A percentile compares a stretch with the other conserved stretches of the same genome.
These are phyloP conservation scores for Erebia palarica DNA, from an alignment of 2,888 invertebrate species.

Conservation along the genomic window DNA sequence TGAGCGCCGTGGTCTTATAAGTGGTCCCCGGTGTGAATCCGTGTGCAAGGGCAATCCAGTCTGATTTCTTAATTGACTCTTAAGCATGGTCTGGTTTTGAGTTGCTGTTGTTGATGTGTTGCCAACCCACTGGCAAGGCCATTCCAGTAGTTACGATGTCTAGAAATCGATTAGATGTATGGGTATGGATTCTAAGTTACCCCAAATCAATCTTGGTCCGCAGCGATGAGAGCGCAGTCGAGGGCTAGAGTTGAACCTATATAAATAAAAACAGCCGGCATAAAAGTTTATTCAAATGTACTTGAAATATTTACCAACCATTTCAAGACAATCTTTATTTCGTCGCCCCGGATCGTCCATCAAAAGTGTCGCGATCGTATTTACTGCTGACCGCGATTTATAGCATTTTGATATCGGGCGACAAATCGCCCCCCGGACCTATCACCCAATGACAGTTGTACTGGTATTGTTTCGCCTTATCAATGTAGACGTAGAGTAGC, in stretches of 20 bases:
- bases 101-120: no score
- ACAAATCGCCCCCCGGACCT: slow-evolving; percentile 56
- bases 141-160: no score
- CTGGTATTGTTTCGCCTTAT: slow-evolving; percentile 51
- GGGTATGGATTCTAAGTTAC: no score
- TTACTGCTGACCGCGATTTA: slow-evolving; percentile 60
- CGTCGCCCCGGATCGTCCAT: slow-evolving; percentile 45
- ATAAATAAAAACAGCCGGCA: background rate
- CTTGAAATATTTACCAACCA: background rate
- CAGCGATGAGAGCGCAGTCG: no score
- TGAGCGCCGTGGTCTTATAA: no score
- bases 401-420: slow-evolving; percentile 57
- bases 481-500: slow-evolving; percentile 35
- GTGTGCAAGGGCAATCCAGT: no score
- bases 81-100: no score
- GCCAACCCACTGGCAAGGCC: no score
- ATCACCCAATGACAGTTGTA: slow-evolving; percentile 43
- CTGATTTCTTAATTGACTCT: no score
- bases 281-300: background rate
- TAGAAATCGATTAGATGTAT: no score
- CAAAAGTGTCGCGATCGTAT: slow-evolving; percentile 51
- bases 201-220: no score
- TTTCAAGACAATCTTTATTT: slow-evolving; percentile 33
- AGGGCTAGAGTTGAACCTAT: background rate
- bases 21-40: no score